Evolutionary conservation across 2,113 vertebrate genomes (phyloP), one percentile per base, ranked within the genome.

Genomic region (Raja brachyura): DNA sequence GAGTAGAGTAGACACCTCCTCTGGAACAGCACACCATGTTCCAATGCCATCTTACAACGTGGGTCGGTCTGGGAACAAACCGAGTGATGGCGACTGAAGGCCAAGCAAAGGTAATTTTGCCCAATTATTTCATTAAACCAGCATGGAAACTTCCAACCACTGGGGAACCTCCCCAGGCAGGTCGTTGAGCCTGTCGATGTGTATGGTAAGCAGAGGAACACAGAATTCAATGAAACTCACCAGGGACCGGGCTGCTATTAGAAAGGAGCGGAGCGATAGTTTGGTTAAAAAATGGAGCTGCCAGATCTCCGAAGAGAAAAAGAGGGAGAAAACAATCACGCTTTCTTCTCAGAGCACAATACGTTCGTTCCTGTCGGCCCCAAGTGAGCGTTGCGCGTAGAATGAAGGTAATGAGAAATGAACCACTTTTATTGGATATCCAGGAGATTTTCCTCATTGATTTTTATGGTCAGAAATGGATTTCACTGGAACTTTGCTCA

Each of bases 231-330:
- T 85, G 81, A 59, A 59, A 61, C 22, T 59, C 20, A 13, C 56
- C 13, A 56, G 81, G 54, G 25, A 85, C 11, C 59, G 28, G 28
- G 18, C 54, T 28, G 81, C 56, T 61, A n/a, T 59, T 85, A n/a
- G 28, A 5, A 61, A 85, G 81, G 10, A 59, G 2, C 22, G 28
- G 22, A 28, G 56, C 59, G 79, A 59, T 59, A 28, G 54, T 85
- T 85, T 85, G 81, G 81, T 85, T 85, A 85, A 85, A 73, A 81
- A 85, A 85, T 85, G 81, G 22, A 22, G 0, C 39, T 81, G 78
- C 7, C 78, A 20, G 78, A 22, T 81, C 78, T 81, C 78, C 5
- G 54, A 56, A 22, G 81, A 61, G 56, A 59, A 61, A 25, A 13
- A 61, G 54, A 85, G 54, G 59, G 22, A 85, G 54, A 85, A 73